Percentiles rank a stretch among this genome's conserved stretches.
These are phyloP conservation scores for Anguilla obscura DNA, from an alignment of 2,797 vertebrate genomes.

Conservation along the genomic window DNA sequence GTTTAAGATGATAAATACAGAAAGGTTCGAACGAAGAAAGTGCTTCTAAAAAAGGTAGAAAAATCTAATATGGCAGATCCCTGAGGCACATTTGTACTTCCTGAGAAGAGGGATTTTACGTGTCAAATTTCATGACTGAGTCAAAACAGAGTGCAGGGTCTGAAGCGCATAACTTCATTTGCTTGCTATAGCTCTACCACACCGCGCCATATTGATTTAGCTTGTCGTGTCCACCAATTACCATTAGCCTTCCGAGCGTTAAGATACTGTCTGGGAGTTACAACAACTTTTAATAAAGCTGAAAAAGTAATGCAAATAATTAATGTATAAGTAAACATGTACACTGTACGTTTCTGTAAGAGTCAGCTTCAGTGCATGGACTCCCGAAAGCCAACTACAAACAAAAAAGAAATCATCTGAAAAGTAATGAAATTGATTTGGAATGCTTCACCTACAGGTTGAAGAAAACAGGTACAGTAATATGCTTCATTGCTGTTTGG, in stretches of 20 bases:
- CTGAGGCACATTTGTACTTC: not conserved
- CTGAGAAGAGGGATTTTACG: not conserved
- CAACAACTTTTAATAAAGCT: not conserved
- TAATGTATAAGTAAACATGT: not conserved
- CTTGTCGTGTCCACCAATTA: not conserved
- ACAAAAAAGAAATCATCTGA: not conserved
- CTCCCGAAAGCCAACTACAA: not conserved
- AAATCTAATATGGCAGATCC: not conserved
- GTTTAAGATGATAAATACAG: not conserved
- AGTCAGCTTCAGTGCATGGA: not conserved
- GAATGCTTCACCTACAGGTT: not conserved
- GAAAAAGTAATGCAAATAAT: not conserved
- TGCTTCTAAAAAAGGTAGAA: not conserved
- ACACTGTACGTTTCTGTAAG: not conserved
- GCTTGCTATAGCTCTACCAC: not conserved
- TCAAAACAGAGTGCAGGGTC: not conserved
- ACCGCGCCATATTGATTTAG: not conserved
- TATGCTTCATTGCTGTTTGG: conserved; percentile 25
- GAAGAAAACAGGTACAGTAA: not conserved
- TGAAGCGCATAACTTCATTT: not conserved
- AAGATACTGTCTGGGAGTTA: not conserved
- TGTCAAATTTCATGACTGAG: no score
- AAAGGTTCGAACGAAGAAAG: not conserved
- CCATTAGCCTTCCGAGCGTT: not conserved
- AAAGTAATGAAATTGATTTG: conserved; percentile 17